These are phyloP conservation scores for Alligator mississippiensis DNA, from an alignment of 2,113 vertebrate genomes.

Conservation along the genomic window DNA sequence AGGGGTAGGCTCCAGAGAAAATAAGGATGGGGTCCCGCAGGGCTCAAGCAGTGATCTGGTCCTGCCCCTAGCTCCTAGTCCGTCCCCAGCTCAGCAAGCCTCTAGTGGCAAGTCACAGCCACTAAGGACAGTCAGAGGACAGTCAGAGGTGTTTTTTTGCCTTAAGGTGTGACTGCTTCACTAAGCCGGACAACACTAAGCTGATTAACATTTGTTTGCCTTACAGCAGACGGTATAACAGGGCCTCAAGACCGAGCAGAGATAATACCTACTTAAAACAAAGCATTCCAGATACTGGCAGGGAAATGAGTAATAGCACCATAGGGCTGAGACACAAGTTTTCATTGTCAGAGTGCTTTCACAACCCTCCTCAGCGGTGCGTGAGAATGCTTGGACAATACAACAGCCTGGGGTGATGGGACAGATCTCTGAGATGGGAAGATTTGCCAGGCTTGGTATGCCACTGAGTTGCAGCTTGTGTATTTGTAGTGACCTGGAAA, in stretches of 20 bases:
- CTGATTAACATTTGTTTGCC: too few species aligned
- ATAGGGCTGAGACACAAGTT: neutral
- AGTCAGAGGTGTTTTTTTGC: too few species aligned
- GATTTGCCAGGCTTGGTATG: neutral
- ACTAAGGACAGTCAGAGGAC: too few species aligned
- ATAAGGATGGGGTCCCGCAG: too few species aligned
- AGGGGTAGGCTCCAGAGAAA: too few species aligned
- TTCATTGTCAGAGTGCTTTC: neutral
- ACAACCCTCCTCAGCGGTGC: neutral
- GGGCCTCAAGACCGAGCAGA: neutral
- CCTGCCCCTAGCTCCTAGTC: too few species aligned
- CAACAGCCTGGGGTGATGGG: neutral
- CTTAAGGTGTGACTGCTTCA: too few species aligned
- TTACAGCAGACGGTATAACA: too few species aligned
- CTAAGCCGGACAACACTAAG: too few species aligned
- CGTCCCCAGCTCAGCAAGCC: too few species aligned
- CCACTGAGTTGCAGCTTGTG: neutral
- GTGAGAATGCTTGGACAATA: neutral
- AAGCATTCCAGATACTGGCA: neutral
- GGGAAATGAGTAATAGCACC: neutral
- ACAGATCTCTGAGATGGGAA: neutral
- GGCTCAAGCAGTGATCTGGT: too few species aligned
- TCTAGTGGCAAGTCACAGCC: too few species aligned
- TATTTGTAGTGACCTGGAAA: neutral
- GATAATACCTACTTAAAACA: slow-evolving; percentile 50